Conservation (phyloP, 2,888 invertebrate species). For the Dicyrtoma fusca region DNA sequence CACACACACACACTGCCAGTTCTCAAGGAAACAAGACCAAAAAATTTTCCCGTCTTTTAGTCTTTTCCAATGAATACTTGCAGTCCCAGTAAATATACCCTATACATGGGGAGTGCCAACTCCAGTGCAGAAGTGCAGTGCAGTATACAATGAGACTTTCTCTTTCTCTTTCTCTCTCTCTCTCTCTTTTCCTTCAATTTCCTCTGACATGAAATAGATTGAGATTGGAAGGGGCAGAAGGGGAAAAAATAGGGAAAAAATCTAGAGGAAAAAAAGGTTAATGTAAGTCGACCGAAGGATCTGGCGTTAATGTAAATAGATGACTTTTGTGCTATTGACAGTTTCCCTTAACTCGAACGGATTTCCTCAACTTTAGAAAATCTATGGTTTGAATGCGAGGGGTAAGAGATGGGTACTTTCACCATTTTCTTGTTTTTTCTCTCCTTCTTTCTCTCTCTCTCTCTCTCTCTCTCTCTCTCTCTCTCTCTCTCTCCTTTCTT, state of each 20-base stretch:
- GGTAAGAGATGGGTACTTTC: not conserved
- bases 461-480: too few relatives aligned
- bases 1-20: too few relatives aligned
- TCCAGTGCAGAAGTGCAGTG: too few relatives aligned
- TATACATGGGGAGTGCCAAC: too few relatives aligned
- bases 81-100: too few relatives aligned
- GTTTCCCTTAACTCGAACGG: not conserved
- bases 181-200: not conserved
- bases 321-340: conserved; percentile 13
- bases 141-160: too few relatives aligned
- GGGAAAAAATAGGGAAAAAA: too few relatives aligned
- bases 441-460: not conserved
- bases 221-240: not conserved
- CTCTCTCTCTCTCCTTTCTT: not conserved
- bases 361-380: not conserved
- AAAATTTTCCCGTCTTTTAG: too few relatives aligned
- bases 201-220: not conserved
- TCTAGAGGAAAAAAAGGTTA: not conserved
- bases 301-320: conserved; percentile 20
- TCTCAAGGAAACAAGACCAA: too few relatives aligned
- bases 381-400: not conserved
- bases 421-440: not conserved
- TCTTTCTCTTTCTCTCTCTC: not conserved
- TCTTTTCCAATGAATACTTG: too few relatives aligned
- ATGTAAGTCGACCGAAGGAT: not conserved